These are phyloP conservation scores for Anableps anableps DNA, from an alignment of 2,797 vertebrate genomes.

Conservation along the genomic window DNA sequence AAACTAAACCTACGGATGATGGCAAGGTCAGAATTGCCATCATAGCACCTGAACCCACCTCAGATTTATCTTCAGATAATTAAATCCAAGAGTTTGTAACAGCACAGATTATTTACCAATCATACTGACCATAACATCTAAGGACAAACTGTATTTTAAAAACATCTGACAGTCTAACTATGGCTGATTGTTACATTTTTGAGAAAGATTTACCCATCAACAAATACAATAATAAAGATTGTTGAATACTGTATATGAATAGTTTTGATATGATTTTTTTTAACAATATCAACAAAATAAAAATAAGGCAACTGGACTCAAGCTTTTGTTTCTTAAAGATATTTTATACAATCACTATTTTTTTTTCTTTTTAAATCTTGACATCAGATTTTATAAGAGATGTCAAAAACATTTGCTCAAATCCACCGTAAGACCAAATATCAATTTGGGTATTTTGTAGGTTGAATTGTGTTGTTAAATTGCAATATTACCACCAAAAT, in stretches of 20 bases:
- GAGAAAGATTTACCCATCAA: not conserved
- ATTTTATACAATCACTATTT: not conserved
- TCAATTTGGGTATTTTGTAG: not conserved
- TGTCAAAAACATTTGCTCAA: not conserved
- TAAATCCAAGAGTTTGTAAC: not conserved
- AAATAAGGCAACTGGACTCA: not conserved
- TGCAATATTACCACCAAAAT: not conserved
- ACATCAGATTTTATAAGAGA: not conserved
- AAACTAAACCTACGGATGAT: not conserved
- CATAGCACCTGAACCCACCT: not conserved
- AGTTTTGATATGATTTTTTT: not conserved
- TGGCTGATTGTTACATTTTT: not conserved
- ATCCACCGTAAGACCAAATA: not conserved
- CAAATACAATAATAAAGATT: not conserved
- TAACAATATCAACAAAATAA: not conserved
- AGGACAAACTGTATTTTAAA: not conserved
- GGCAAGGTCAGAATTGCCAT: not conserved
- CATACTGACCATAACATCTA: not conserved
- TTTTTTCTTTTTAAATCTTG: too few relatives aligned
- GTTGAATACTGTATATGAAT: not conserved
- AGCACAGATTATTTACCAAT: not conserved
- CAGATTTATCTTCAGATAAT: not conserved
- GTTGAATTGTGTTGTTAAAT: not conserved
- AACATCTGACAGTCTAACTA: not conserved
- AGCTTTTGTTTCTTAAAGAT: not conserved